Percentiles rank a stretch among this genome's conserved stretches.
phyloP scores from a whole-genome alignment of 1,140 invertebrate genomes.

The Cyrtorhinus lividipennis region DNA sequence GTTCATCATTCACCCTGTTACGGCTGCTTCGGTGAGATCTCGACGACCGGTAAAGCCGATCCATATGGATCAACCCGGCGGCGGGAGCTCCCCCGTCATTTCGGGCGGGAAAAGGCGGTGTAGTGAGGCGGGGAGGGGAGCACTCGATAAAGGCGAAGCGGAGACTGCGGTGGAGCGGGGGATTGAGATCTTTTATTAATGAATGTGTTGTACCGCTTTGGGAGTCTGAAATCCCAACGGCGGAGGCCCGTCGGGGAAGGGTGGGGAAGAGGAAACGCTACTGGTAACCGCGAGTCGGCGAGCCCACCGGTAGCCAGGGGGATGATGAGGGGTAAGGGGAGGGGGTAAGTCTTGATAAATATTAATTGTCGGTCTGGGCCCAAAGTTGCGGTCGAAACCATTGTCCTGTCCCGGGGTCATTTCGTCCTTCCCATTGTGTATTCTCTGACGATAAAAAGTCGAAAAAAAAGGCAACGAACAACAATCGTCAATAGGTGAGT shows the following conservation, averaged over 20 bases:
- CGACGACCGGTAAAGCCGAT: too few relatives aligned
- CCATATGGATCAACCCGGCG: not conserved
- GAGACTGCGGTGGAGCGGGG: not conserved
- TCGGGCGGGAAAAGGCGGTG: not conserved
- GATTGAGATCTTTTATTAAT: conserved; percentile 15
- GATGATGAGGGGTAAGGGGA: not conserved
- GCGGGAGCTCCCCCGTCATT: too few relatives aligned
- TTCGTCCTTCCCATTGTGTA: conserved; percentile 14
- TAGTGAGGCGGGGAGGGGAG: not conserved
- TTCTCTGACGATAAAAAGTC: conserved; percentile 14
- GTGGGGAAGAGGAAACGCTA: not conserved
- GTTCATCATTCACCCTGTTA: too few relatives aligned
- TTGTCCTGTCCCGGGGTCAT: conserved; percentile 15
- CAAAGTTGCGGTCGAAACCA: conserved; percentile 9
- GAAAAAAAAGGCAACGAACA: conserved; percentile 13
- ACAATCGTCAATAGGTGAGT: conserved; percentile 14
- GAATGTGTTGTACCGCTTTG: conserved; percentile 14
- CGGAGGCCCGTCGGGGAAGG: not conserved
- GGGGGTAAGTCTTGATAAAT: conserved; percentile 13
- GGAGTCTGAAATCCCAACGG: not conserved
- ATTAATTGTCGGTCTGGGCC: conserved; percentile 15
- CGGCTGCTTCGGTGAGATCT: too few relatives aligned
- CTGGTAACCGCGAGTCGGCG: not conserved
- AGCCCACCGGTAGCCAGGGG: not conserved
- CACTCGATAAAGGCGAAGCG: not conserved